Evolutionary conservation across 2,797 vertebrate species (phyloP), one percentile per base, ranked within the genome.

Genomic region (Chaunax sp.): DNA sequence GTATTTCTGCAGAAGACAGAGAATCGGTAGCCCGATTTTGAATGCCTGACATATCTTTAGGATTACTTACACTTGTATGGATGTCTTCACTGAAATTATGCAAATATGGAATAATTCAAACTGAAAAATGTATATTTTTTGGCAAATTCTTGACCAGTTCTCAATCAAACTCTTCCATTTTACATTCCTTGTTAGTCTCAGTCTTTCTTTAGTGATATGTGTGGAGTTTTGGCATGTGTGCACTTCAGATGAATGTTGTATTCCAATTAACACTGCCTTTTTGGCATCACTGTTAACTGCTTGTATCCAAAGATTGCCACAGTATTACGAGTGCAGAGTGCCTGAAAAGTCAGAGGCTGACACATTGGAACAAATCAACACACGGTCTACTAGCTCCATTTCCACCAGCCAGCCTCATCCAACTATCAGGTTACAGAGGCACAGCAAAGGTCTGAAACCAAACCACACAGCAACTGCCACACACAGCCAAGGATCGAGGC

Each of bases 391-490:
- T 26, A 23, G 75, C 61, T 88, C 64, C 23, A 54, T 72, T 86
- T 84, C n/a, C 60, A 67, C 23, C 75, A 4, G 6, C 45, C 60
- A 43, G 75, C 33, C 65, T 69, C 41, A 47, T 72, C 69, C 45
- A 64, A 45, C 58, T 85, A 76, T 88, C 77, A 26, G 63, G 68
- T 87, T 80, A 52, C 81, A 53, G 58, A 2, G 67, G 63, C 44
- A 18, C 56, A 68, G 76, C 77, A 75, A 78, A 83, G 70, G 63
- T 78, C 76, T 82, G 82, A 81, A 85, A 83, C 79, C 72, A 61
- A 72, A 77, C 57, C 78, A 58, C 70, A 53, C 69, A 23, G 55
- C 25, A 28, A n/a, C 69, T n/a, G 66, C 19, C 61, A 44, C 71
- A 65, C 53, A 45, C 60, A 41, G 77, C 70, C 63, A 49, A 23